phyloP scores from a whole-genome alignment of 92 coral and sea anemone genomes.

The Meandrina meandrites region DNA sequence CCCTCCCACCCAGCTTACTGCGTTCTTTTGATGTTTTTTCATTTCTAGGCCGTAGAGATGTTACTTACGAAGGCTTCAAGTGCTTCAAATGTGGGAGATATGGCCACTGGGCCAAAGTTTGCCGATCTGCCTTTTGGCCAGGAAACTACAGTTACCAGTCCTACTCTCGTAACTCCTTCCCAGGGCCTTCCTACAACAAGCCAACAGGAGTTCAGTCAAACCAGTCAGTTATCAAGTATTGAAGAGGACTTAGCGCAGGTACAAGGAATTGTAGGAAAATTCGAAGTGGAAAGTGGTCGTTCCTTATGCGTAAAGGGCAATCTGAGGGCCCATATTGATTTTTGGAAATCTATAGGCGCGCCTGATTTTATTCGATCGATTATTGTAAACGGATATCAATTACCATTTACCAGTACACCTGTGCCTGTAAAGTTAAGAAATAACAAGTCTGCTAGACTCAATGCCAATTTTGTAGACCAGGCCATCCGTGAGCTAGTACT shows the following conservation, averaged over 20 bases:
- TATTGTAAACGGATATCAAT: conserved; percentile 45
- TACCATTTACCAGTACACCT: too few species aligned
- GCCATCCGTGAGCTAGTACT: conserved; percentile 34
- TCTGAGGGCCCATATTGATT: conserved; percentile 35
- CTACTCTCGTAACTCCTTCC: too few species aligned
- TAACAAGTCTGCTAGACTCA: conserved; percentile 41
- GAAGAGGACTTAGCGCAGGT: too few species aligned
- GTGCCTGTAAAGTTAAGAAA: conserved; percentile 32
- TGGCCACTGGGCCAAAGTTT: too few species aligned
- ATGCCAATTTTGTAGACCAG: conserved; percentile 35
- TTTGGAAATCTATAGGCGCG: conserved; percentile 58
- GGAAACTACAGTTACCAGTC: too few species aligned
- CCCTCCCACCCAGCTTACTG: conserved; percentile 8
- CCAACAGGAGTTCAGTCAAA: too few species aligned
- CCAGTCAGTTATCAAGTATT: too few species aligned
- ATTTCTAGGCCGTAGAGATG: not conserved
- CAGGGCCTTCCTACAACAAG: too few species aligned
- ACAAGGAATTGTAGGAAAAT: not conserved
- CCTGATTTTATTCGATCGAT: conserved; percentile 46
- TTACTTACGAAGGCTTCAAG: too few species aligned
- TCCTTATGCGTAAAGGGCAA: conserved; percentile 52
- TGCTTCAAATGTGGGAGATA: not conserved
- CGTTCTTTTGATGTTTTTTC: not conserved
- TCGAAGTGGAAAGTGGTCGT: conserved; percentile 43
- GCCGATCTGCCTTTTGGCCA: too few species aligned